Evolutionary conservation across 2,888 invertebrate species (phyloP), one percentile per base, ranked within the genome.

Genomic region (Pyralis farinalis): DNA sequence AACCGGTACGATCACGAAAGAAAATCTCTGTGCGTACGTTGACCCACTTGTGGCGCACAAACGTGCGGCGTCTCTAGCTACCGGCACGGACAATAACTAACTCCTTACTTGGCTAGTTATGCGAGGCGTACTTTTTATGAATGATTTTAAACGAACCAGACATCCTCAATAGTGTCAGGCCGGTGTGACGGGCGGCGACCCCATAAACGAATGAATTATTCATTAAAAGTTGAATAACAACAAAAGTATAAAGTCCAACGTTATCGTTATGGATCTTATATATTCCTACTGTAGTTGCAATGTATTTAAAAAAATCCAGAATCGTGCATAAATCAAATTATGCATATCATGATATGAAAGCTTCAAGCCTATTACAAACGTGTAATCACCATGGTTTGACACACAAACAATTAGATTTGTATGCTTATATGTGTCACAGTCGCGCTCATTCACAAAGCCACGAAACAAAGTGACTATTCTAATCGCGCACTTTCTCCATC

Each of bases 11-110:
- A 42, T 43, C 55, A 53, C 53, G 48, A 53, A 61, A 65, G 64
- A 77, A 77, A 72, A 69, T 64, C 61, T 68, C 55, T 48, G 55
- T 55, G 62, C 61, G 71, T 74, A 64, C 71, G 52, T 65, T 76
- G 74, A 71, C 79, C 74, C 53, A 82, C 70, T 72, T 77, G 56
- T 47, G 52, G 51, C 48, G 53, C 56, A 55, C 53, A 53, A 51
- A 54, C 53, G 61, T 49, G 58, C 46, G 59, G 48, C 55, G 45
- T 58, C 53, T 59, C 51, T 53, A 53, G 40, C 58, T 48, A 64
- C 58, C 64, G 63, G 57, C 69, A 68, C 66, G 62, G 65, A 61
- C 58, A n/a, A n/a, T 25, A 25, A 21, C 21, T 21, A 5, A n/a
- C 25, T 25, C 25, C 25, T n/a, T 25, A 25, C 25, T 12, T 31